phyloP scores from a whole-genome alignment of 2,888 invertebrate genomes.

The Cylindroiulus punctatus region DNA sequence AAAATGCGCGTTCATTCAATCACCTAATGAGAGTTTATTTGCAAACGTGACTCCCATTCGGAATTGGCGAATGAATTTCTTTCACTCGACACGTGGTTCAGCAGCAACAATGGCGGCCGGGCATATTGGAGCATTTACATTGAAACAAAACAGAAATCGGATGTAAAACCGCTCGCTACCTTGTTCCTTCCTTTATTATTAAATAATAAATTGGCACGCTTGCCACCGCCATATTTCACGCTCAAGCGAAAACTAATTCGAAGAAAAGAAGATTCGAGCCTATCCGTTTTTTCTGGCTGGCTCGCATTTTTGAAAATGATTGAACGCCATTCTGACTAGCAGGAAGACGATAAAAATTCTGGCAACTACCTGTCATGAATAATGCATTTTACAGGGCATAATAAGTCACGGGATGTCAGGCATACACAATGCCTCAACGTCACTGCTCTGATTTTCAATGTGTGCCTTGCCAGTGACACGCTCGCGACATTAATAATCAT shows the following conservation, averaged over 20 bases:
- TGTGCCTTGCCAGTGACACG: conserved; percentile 11
- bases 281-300: not conserved
- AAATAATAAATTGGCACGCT: conserved; percentile 18
- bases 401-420: conserved; percentile 18
- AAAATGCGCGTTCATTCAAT: not conserved
- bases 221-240: conserved; percentile 18
- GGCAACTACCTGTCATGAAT: conserved; percentile 18
- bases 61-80: not conserved
- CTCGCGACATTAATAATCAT: not conserved
- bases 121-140: not conserved
- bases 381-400: conserved; percentile 18
- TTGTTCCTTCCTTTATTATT: conserved; percentile 11
- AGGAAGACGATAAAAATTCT: conserved; percentile 3
- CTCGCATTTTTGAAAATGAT: not conserved
- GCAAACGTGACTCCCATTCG: not conserved
- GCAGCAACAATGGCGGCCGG: not conserved
- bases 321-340: not conserved
- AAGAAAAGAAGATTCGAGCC: not conserved
- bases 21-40: not conserved
- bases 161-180: not conserved
- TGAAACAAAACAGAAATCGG: conserved; percentile 8
- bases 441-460: conserved; percentile 5
- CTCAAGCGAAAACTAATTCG: conserved; percentile 5
- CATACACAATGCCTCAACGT: conserved; percentile 9
- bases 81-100: not conserved